Evolutionary conservation across 2,797 vertebrate species (phyloP), one percentile per base, ranked within the genome.

Genomic region (Lacerta bilineata): DNA sequence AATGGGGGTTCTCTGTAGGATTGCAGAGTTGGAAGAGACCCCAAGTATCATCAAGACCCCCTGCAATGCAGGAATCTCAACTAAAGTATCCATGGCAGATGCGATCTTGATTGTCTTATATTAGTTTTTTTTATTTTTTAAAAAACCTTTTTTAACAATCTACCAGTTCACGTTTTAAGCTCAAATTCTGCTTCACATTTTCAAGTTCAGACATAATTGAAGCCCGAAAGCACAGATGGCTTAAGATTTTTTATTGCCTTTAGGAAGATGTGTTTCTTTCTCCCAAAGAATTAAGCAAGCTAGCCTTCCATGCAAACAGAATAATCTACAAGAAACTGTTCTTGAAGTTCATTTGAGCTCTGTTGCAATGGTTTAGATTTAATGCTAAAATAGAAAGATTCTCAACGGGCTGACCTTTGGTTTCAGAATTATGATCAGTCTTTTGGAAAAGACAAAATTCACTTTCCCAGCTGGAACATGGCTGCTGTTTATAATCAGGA

Each of bases 181-280:
- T 96, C 91, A 97, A 93, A 69, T 94, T 96, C 91, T 99, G 99
- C 95, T 98, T 98, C 23, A 99, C 86, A 87, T 97, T 98, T 93
- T 95, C 97, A 90, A 99, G 89, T 94, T 98, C 97, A 0, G 96
- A 96, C 98, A 99, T 98, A 95, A 95, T 98, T 98, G 95, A 99
- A 99, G 85, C 99, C 99, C 83, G 99, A 93, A 82, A 99, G 96
- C 78, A 99, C 95, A 68, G 95, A 96, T 0, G 98, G 89, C 27
- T 94, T 96, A 41, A 93, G 97, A 88, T 90, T 97, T 95, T 97
- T 98, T 77, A 99, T 96, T 55, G 96, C 97, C 96, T 97, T 98
- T 95, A 99, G 96, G 96, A 99, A 99, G 50, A 93, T 95, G 77
- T 95, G 97, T 91, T 98, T 98, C 94, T 96, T 98, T 88, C 95